Evolutionary conservation across 2,888 invertebrate species (phyloP).

Genomic region (Pterostichus madidus): DNA sequence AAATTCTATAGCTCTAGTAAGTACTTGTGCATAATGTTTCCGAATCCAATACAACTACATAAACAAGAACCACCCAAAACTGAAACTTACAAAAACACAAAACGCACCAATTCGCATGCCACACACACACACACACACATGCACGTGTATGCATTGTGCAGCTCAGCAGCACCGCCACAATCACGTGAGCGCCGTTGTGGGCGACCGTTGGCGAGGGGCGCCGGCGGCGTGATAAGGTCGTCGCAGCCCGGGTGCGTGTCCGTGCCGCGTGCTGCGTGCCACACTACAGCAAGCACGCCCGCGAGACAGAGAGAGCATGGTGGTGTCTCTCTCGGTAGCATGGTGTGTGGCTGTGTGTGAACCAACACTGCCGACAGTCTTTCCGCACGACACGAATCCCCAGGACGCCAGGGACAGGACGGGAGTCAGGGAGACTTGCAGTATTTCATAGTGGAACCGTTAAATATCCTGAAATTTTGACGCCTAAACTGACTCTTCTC

Average conservation of each 20-base stretch:
- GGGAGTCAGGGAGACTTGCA: conserved; percentile 19
- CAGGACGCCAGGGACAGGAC: conserved; percentile 37
- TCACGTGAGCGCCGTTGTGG: conserved; percentile 2
- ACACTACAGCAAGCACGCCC: background rate
- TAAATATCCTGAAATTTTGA: too few species aligned
- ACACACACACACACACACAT: background rate
- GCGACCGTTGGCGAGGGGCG: too few species aligned
- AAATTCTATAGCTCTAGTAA: too few species aligned
- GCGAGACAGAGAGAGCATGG: background rate
- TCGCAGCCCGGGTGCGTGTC: conserved; percentile 36
- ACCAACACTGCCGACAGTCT: conserved; percentile 58
- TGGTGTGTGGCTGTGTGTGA: conserved; percentile 41
- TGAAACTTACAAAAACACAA: too few species aligned
- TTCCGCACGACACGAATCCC: conserved; percentile 65
- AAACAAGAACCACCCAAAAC: too few species aligned
- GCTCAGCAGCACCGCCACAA: conserved; percentile 9
- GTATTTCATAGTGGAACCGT: background rate
- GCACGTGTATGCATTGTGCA: background rate
- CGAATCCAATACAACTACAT: too few species aligned
- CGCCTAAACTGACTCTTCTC: too few species aligned
- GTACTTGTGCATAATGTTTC: too few species aligned
- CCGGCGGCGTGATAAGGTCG: conserved; percentile 45
- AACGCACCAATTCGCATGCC: too few species aligned
- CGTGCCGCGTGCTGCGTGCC: conserved; percentile 48
- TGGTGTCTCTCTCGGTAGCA: background rate